Percentiles rank a stretch among this genome's conserved stretches.
These are phyloP conservation scores for human (Homo sapiens) DNA, from an alignment of 2,113 vertebrate species.

Conservation along the genomic window DNA sequence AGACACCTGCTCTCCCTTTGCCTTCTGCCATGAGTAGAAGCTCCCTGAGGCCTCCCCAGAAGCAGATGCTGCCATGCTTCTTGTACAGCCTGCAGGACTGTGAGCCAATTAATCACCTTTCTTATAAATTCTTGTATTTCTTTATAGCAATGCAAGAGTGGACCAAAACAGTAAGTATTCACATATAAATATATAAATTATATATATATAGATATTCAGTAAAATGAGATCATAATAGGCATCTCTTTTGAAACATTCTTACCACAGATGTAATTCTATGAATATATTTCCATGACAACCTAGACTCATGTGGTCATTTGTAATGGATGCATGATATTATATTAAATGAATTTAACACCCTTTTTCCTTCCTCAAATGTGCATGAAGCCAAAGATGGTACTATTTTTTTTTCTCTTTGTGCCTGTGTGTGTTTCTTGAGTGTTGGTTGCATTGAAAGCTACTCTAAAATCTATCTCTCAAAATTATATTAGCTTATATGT, in stretches of 20 bases:
- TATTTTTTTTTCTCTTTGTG: neutral
- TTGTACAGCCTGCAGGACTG: too few species aligned
- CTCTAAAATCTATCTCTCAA: neutral
- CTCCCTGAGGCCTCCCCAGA: too few species aligned
- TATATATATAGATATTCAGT: neutral
- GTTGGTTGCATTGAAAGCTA: neutral
- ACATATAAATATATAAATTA: too few species aligned
- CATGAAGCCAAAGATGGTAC: neutral
- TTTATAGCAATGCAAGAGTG: too few species aligned
- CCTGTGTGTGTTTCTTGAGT: neutral
- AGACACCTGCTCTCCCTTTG: too few species aligned
- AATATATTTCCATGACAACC: neutral
- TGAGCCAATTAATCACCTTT: too few species aligned
- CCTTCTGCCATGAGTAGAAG: too few species aligned
- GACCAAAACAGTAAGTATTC: neutral
- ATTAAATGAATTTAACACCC: neutral
- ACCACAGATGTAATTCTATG: neutral
- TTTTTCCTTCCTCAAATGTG: neutral
- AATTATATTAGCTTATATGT: neutral
- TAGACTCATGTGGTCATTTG: neutral
- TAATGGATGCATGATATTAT: neutral
- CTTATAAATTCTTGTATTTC: too few species aligned
- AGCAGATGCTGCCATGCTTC: too few species aligned
- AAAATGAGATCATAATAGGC: neutral
- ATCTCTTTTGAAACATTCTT: neutral